Base-by-base conservation (phyloP, 1,140 invertebrate genomes). In the Drosophila pseudoananassae region DNA sequence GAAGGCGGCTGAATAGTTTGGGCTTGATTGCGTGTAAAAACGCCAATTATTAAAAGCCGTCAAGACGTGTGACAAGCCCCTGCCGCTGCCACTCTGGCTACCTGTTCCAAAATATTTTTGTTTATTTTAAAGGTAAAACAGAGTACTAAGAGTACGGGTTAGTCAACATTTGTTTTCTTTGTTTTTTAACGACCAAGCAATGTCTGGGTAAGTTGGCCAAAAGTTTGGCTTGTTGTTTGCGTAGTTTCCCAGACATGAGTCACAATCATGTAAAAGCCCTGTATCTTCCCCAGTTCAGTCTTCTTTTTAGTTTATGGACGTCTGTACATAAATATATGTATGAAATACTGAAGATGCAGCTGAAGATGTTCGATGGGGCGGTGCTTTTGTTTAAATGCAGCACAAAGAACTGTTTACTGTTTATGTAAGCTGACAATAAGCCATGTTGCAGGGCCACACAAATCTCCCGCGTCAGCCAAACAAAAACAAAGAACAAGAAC, bases 121-220 rank as follows among this genome's bases (percentile, higher is more conserved):
- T 38, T 68, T 68, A 65, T 59, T 52, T 58, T 20, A 23, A 40
- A 63, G 27, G 23, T 25, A 45, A 71, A 71, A 56, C 66, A 66
- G 9, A 46, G 43, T 20, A 17, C 43, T 17, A 10, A 8, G 4
- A 20, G 49, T 54, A 20, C 17, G 15, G 3, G 49, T 54, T 59
- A 58, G 45, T 52, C 47, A 80, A 72, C 79, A 76, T 65, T 80
- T 80, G 77, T 80, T 71, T 55, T 70, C 55, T n/a, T n/a, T 20
- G 2, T 20, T 61, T 60, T 72, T 66, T 27, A 54, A 31, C 15
- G 51, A n/a, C 57, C 4, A 43, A 31, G 20, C 71, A 45, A 49
- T 23, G 36, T 27, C 25, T 27, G 27, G 14, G 25, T 17, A 1
- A 20, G 33, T 36, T 36, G 33, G 33, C 10, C 10, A 12, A 36